Percentiles rank a stretch among this genome's conserved stretches.
These are phyloP conservation scores for Cremastinae sp. DNA, from an alignment of 2,888 invertebrate genomes.

Conservation along the genomic window DNA sequence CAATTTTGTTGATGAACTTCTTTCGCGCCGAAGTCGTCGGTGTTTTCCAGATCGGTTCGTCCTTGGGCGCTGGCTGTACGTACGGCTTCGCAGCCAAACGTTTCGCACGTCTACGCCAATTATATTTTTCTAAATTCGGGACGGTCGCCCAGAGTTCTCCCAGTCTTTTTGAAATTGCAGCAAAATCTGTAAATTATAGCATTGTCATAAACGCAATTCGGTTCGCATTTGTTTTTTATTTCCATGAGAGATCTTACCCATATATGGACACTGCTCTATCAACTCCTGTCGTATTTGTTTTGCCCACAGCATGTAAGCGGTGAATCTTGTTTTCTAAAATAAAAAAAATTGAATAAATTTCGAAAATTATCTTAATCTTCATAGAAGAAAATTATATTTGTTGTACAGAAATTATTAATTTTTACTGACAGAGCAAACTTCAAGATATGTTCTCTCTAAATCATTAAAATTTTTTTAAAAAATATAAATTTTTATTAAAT, in stretches of 20 bases:
- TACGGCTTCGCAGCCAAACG: constrained; percentile 82
- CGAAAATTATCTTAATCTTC: neutral
- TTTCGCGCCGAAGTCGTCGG: constrained; percentile 75
- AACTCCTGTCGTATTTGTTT: constrained; percentile 90
- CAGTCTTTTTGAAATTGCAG: constrained; percentile 90
- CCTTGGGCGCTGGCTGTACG: constrained; percentile 69
- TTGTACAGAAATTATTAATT: no score
- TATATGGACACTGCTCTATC: constrained; percentile 86
- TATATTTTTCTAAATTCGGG: constrained; percentile 84
- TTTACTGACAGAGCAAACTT: no score
- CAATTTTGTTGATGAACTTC: constrained; percentile 81
- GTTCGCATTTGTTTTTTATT: neutral
- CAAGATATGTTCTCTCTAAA: no score
- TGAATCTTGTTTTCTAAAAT: constrained; percentile 86
- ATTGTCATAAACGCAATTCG: no score
- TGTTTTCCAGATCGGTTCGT: constrained; percentile 76
- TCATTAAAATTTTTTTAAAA: no score
- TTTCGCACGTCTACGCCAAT: constrained; percentile 92
- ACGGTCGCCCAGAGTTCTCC: constrained; percentile 95
- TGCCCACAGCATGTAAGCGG: constrained; percentile 96
- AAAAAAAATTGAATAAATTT: constrained; percentile 23
- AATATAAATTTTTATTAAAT: no score
- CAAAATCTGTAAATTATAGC: constrained; percentile 85
- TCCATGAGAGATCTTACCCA: constrained; percentile 81
- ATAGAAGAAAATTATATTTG: neutral